Evolutionary conservation across 2,888 invertebrate species (phyloP), one percentile per base, ranked within the genome.

Genomic region (Hirtodrosophila cameraria): DNA sequence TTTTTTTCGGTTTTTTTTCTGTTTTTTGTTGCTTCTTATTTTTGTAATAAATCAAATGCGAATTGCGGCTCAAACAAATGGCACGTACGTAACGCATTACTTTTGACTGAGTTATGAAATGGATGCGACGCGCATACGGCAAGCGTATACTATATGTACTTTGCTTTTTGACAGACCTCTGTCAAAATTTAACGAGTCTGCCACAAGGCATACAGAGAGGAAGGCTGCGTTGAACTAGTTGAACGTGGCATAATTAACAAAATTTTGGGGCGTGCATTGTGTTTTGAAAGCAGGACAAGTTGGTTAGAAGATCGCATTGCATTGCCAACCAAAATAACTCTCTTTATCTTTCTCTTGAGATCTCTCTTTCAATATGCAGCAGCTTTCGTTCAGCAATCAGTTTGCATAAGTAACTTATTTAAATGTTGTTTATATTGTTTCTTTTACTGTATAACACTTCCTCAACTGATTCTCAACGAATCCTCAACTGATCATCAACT

Each of bases 41-140:
- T 50, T 46, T 49, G 65, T 48, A 60, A 83, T 80, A 80, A 80
- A 83, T 84, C 84, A 84, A 83, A 83, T 46, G 63, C 68, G 64
- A 71, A 50, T 42, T n/a, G 39, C 58, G 50, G 54, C 46, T 52
- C 27, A 60, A 62, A 61, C 72, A 62, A 79, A 70, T 66, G 73
- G 66, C 80, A 80, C 80, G 80, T 80, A 80, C 84, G 49, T 64
- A 75, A 73, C 78, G 78, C 80, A 80, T 80, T 70, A 80, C 75
- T 80, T n/a, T 53, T 50, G 46, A 25, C 70, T 75, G 84, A 80
- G 75, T 84, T 80, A 80, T 80, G 74, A 82, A 76, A 75, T 61
- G 61, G 55, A 38, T 31, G 54, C 39, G 64, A 53, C 30, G 23
- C 25, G 42, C 53, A 33, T 53, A 42, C 43, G 23, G 20, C 20